phyloP scores from a whole-genome alignment of 2,113 vertebrate genomes.

The Dasypus novemcinctus region DNA sequence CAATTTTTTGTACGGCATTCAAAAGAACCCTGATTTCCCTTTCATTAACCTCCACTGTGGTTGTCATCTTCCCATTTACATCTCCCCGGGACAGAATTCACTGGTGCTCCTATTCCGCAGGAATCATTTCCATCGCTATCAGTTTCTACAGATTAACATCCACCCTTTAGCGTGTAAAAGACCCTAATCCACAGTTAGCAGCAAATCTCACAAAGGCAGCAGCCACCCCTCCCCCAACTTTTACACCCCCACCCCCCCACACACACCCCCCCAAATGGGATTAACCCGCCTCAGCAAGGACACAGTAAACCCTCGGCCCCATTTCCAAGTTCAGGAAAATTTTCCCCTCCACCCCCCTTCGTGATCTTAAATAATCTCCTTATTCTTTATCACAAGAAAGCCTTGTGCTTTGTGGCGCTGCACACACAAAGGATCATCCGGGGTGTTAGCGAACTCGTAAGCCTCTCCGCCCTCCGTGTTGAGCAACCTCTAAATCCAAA shows the following conservation, averaged over 20 bases:
- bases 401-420: neutral
- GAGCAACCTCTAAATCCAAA: neutral
- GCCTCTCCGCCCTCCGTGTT: neutral
- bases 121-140: neutral
- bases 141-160: neutral
- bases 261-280: neutral
- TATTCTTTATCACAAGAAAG: neutral
- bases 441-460: neutral
- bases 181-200: neutral
- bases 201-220: neutral
- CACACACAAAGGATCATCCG: neutral
- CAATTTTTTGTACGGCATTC: neutral
- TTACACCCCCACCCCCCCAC: neutral
- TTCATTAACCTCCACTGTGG: neutral
- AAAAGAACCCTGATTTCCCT: neutral
- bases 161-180: neutral
- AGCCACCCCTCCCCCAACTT: no score
- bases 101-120: neutral
- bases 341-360: neutral
- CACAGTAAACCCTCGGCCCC: neutral
- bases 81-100: neutral
- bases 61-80: neutral
- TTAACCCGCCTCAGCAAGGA: no score
- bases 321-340: neutral
- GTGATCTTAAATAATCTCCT: conserved; percentile 25